These are phyloP conservation scores for Philypnodon macrostomus DNA, from an alignment of 2,797 vertebrate genomes.

Conservation along the genomic window DNA sequence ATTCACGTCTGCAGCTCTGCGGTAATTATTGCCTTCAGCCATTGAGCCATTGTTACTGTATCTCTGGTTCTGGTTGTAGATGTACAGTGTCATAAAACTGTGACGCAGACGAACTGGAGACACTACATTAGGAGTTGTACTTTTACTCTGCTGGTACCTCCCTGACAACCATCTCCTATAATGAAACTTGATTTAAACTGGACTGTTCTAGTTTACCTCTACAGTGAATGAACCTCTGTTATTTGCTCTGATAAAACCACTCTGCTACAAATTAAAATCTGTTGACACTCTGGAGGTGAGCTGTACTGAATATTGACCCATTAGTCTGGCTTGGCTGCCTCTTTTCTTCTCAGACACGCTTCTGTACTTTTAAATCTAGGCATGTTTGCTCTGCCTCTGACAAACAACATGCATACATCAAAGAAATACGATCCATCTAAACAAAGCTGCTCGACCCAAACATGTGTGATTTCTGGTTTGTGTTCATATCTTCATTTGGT, in stretches of 20 bases:
- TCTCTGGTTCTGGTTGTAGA: too few relatives aligned
- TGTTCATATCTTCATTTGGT: too few relatives aligned
- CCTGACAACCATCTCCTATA: too few relatives aligned
- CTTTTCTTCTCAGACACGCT: constrained; percentile 45
- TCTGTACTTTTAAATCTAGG: constrained; percentile 24
- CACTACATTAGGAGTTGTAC: too few relatives aligned
- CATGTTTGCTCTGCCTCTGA: constrained; percentile 7
- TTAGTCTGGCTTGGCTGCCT: constrained; percentile 42
- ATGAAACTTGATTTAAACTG: too few relatives aligned
- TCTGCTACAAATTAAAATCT: constrained; percentile 37
- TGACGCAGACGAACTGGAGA: too few relatives aligned
- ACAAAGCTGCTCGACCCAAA: neutral
- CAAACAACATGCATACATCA: constrained; percentile 9
- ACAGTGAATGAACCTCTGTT: constrained; percentile 13
- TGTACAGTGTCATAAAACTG: too few relatives aligned
- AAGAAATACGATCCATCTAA: neutral
- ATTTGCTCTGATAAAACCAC: constrained; percentile 52
- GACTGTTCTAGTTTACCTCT: constrained; percentile 39
- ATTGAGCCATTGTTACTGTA: too few relatives aligned
- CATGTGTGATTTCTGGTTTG: too few relatives aligned
- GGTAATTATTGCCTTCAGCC: too few relatives aligned
- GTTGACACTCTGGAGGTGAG: constrained; percentile 25
- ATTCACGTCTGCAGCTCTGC: too few relatives aligned
- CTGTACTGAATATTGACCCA: constrained; percentile 49
- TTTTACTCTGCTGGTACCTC: too few relatives aligned